Evolutionary conservation across 2,888 invertebrate species (phyloP).

Genomic region (Sylvicola fuscatus): DNA sequence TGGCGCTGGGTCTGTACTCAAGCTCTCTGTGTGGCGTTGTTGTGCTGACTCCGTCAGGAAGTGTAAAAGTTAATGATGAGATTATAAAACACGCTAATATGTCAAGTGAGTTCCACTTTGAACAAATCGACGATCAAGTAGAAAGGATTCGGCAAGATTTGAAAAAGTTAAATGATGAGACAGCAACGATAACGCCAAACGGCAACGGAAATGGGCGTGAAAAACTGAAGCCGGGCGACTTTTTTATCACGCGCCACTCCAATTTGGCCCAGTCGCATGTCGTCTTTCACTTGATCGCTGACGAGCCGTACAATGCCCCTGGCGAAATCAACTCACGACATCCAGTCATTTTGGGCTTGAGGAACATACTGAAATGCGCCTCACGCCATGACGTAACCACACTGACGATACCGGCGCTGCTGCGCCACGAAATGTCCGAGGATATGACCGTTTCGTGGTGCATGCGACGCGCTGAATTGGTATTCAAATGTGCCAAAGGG

Average conservation of each 20-base stretch:
- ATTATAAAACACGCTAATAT: conserved; percentile 24
- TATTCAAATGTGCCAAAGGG: conserved; percentile 98
- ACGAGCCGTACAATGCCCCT: conserved; percentile 40
- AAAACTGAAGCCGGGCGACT: conserved; percentile 59
- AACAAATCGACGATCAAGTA: conserved; percentile 52
- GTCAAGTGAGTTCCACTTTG: conserved; percentile 91
- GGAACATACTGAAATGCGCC: conserved; percentile 90
- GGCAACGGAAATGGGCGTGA: conserved; percentile 1
- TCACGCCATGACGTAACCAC: conserved; percentile 87
- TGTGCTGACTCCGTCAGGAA: conserved; percentile 36
- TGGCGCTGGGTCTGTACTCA: conserved; percentile 84
- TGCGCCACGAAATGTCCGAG: conserved; percentile 88
- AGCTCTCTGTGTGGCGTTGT: conserved; percentile 76
- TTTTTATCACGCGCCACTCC: conserved; percentile 73
- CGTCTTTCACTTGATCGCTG: conserved; percentile 86
- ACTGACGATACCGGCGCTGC: conserved; percentile 76
- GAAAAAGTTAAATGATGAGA: conserved; percentile 19
- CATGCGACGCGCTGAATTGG: conserved; percentile 82
- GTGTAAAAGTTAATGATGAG: conserved; percentile 19
- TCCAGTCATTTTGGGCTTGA: conserved; percentile 80
- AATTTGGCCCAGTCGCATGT: conserved; percentile 89
- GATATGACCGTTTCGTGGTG: conserved; percentile 96
- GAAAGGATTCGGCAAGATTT: conserved; percentile 40
- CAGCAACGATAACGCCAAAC: not conserved
- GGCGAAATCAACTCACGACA: conserved; percentile 91